Base-by-base conservation (phyloP, 2,888 invertebrate genomes). In the Nephrotoma guestfalica region DNA sequence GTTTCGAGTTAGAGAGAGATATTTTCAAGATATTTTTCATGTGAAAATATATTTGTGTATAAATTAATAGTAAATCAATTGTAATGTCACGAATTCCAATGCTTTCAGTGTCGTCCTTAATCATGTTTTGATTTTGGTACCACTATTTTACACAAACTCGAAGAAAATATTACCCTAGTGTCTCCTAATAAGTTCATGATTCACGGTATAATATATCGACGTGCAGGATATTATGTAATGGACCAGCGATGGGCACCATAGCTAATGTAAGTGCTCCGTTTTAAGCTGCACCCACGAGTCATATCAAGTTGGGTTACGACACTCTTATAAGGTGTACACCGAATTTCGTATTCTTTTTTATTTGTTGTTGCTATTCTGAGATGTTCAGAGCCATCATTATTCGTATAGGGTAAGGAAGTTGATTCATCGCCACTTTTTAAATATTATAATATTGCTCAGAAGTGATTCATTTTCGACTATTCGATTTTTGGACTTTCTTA, bases 1-100 rank as follows among this genome's bases (percentile, higher is more conserved):
- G 94, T 95, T 0, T 99, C 99, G 90, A n/a, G n/a, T n/a, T 99
- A 97, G 57, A 99, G 92, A 94, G 97, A 96, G 89, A 96, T 96
- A 47, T 98, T 98, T 92, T 99, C 99, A 0, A 99, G 95, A 90
- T 97, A 98, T 89, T 98, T 98, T 90, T 98, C 97, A 89, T 98
- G 98, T 0, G 98, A 97, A 90, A 98, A 98, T 0, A 98, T 97
- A 90, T 98, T 99, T 0, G 98, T 97, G 90, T 99, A 99, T 86
- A 99, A 92, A 90, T 99, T 99, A 15, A 97, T 98, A 40, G 98
- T 97, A 4, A 99, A 90, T 99, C 99, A 84, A 99, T 94, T 0
- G 99, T 96, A 89, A 99, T 90, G 0, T 98, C 98, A 85, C 97
- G 93, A 87, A 99, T 97, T 40, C 98, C 98, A 90, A 97, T 98